Evolutionary conservation across 92 coral and sea anemone genomes (phyloP).

Genomic region (Bergia puertoricense): DNA sequence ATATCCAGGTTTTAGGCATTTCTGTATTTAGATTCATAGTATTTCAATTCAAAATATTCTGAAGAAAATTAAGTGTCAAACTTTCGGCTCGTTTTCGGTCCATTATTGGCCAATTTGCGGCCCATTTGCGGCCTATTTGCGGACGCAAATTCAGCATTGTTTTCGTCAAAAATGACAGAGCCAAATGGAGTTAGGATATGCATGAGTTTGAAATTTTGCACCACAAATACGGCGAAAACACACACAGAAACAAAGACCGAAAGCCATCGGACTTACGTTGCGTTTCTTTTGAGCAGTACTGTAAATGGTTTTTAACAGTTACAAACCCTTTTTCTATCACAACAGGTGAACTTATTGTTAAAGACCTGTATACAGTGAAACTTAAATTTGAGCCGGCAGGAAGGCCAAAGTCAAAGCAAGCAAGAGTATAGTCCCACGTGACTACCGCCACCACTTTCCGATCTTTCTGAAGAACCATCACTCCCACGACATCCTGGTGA

Average conservation of each 20-base stretch:
- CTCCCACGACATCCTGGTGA: slow-evolving; percentile 86
- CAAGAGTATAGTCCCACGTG: slow-evolving; percentile 88
- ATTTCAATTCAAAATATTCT: background rate
- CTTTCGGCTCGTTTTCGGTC: background rate
- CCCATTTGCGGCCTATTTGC: background rate
- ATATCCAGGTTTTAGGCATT: background rate
- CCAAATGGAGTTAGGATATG: too few species aligned
- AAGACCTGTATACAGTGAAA: slow-evolving; percentile 88
- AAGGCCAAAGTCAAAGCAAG: slow-evolving; percentile 84
- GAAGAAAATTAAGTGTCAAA: background rate
- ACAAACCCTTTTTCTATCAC: too few species aligned
- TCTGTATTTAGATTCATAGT: background rate
- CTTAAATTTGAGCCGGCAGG: slow-evolving; percentile 96
- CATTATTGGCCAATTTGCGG: background rate
- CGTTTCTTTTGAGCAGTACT: too few species aligned
- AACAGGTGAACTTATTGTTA: slow-evolving; percentile 71
- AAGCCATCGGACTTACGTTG: too few species aligned
- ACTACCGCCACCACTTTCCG: slow-evolving; percentile 86
- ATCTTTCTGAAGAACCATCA: slow-evolving; percentile 84
- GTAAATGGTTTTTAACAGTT: too few species aligned
- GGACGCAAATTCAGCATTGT: background rate
- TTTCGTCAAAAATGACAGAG: background rate
- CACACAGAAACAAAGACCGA: too few species aligned
- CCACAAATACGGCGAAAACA: too few species aligned
- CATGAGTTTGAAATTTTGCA: too few species aligned